Evolutionary conservation across 2,797 vertebrate species (phyloP).

Genomic region (Paratrypauchen microcephalus): DNA sequence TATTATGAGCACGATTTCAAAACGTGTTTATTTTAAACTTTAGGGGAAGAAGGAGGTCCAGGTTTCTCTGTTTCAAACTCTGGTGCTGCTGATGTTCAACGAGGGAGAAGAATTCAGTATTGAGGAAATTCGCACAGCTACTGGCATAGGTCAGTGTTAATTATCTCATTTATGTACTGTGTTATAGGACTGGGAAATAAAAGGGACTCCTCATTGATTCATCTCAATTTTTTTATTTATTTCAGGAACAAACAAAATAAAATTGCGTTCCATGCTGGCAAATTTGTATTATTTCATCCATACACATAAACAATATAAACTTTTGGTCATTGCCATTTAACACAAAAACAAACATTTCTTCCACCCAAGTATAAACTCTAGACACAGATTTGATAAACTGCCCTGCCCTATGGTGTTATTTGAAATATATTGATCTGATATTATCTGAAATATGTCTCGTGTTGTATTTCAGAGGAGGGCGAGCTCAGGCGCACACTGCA

Average conservation of each 20-base stretch:
- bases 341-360: too few relatives aligned
- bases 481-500: slow-evolving; percentile 94
- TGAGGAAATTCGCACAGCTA: slow-evolving; percentile 95
- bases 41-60: slow-evolving; percentile 99
- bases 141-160: slow-evolving; percentile 88
- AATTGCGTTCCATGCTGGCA: too few relatives aligned
- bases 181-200: neutral
- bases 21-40: slow-evolving; percentile 17
- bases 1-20: slow-evolving; percentile 2
- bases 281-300: too few relatives aligned
- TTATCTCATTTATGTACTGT: neutral
- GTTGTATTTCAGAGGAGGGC: slow-evolving; percentile 83
- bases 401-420: too few relatives aligned
- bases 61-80: slow-evolving; percentile 96
- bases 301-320: too few relatives aligned
- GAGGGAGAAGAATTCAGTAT: slow-evolving; percentile 98
- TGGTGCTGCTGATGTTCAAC: slow-evolving; percentile 98
- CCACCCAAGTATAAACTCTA: too few relatives aligned
- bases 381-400: too few relatives aligned
- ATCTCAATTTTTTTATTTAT: too few relatives aligned
- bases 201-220: too few relatives aligned
- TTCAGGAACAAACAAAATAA: too few relatives aligned
- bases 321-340: too few relatives aligned
- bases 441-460: slow-evolving; percentile 10
- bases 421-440: neutral